phyloP scores from a whole-genome alignment of 2,113 vertebrate genomes.

The Nerophis ophidion region DNA sequence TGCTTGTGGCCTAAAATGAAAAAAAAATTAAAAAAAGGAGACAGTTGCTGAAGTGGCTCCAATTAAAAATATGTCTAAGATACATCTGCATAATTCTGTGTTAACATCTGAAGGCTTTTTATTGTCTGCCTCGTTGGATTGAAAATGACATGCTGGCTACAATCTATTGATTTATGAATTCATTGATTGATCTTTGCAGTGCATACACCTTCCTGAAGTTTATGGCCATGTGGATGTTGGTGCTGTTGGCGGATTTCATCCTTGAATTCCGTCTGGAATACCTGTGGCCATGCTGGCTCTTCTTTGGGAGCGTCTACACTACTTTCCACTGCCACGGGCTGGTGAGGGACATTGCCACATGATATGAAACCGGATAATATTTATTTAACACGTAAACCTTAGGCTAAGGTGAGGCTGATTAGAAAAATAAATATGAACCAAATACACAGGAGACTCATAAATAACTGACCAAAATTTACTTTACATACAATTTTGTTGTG shows the following conservation, averaged over 20 bases:
- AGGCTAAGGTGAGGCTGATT: too few species aligned
- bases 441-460: too few species aligned
- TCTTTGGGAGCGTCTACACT: slow-evolving; percentile 77
- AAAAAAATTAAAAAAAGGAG: slow-evolving; percentile 33
- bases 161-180: neutral
- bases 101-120: neutral
- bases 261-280: slow-evolving; percentile 78
- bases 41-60: slow-evolving; percentile 15
- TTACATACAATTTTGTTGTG: too few species aligned
- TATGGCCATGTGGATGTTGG: slow-evolving; percentile 74
- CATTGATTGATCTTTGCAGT: slow-evolving; percentile 43
- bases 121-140: slow-evolving; percentile 8
- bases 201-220: slow-evolving; percentile 77
- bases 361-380: too few species aligned
- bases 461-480: too few species aligned
- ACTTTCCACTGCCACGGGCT: slow-evolving; percentile 80
- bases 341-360: slow-evolving; percentile 51
- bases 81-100: slow-evolving; percentile 29
- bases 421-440: too few species aligned
- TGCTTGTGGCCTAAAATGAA: slow-evolving; percentile 30
- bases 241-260: slow-evolving; percentile 77
- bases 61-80: slow-evolving; percentile 27
- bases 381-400: too few species aligned
- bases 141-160: neutral
- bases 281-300: slow-evolving; percentile 80